Conservation (phyloP, 2,113 vertebrate species). For the Perccottus glenii region DNA sequence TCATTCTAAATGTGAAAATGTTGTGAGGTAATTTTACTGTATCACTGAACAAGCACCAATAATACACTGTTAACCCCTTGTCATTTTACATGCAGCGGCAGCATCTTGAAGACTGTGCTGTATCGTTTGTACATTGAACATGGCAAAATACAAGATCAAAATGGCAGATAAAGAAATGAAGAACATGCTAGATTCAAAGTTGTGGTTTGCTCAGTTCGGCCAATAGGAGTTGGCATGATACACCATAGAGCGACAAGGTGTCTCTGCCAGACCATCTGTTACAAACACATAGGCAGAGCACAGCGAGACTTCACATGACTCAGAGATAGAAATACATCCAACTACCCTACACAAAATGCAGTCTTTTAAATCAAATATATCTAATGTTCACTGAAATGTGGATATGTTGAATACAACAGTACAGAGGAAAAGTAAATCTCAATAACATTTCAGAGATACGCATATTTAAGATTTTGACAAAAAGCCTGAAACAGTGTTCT, state of each 20-base stretch:
- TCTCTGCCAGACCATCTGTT: constrained; percentile 69
- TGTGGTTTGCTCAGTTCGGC: constrained; percentile 38
- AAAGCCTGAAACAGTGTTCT: no score
- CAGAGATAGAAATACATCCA: constrained; percentile 43
- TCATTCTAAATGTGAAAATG: neutral
- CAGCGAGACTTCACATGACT: constrained; percentile 52
- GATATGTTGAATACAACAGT: no score
- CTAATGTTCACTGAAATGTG: neutral
- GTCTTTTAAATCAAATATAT: neutral
- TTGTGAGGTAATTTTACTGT: no score
- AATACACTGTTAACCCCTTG: neutral
- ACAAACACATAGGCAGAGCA: constrained; percentile 45
- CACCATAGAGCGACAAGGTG: constrained; percentile 52
- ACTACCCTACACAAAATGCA: constrained; percentile 24
- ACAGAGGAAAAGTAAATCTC: no score
- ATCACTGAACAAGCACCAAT: no score
- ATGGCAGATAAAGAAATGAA: constrained; percentile 18
- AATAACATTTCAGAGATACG: no score
- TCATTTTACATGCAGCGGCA: neutral
- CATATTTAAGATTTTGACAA: no score
- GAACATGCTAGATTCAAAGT: constrained; percentile 12
- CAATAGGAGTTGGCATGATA: constrained; percentile 50
- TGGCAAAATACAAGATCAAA: neutral
- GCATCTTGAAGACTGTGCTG: neutral
- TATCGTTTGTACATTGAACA: neutral